These are phyloP conservation scores for Daboia siamensis DNA, from an alignment of 2,113 vertebrate species.

Conservation along the genomic window DNA sequence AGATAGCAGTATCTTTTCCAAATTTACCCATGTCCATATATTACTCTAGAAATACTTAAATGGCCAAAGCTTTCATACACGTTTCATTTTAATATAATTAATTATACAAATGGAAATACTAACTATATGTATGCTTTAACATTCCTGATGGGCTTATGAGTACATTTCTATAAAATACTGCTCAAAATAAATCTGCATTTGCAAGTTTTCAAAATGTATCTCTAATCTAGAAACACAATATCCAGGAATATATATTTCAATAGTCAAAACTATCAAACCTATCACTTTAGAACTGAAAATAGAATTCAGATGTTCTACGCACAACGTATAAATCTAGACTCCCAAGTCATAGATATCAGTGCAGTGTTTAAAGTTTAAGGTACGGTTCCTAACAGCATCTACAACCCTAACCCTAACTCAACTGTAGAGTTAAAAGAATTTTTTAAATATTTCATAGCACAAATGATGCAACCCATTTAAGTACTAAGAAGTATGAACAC, in stretches of 20 bases:
- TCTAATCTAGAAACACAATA: neutral
- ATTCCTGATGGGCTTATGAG: neutral
- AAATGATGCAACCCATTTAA: slow-evolving; percentile 4
- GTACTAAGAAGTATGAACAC: neutral
- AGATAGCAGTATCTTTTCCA: neutral
- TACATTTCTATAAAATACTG: neutral
- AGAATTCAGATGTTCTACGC: neutral
- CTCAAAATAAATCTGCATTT: neutral
- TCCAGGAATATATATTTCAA: neutral
- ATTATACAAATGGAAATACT: neutral
- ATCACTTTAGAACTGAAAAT: neutral
- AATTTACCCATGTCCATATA: neutral
- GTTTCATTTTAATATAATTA: neutral
- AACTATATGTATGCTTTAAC: neutral
- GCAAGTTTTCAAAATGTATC: neutral
- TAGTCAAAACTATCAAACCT: neutral
- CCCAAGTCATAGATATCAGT: neutral
- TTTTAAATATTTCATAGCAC: neutral
- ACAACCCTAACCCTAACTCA: neutral
- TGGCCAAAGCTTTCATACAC: neutral
- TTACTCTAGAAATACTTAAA: neutral
- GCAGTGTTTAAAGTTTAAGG: neutral
- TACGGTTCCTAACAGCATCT: neutral
- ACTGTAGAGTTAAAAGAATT: neutral
- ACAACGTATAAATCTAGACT: neutral